phyloP scores from a whole-genome alignment of 2,888 invertebrate species.

The Chymomyza caudatula region DNA sequence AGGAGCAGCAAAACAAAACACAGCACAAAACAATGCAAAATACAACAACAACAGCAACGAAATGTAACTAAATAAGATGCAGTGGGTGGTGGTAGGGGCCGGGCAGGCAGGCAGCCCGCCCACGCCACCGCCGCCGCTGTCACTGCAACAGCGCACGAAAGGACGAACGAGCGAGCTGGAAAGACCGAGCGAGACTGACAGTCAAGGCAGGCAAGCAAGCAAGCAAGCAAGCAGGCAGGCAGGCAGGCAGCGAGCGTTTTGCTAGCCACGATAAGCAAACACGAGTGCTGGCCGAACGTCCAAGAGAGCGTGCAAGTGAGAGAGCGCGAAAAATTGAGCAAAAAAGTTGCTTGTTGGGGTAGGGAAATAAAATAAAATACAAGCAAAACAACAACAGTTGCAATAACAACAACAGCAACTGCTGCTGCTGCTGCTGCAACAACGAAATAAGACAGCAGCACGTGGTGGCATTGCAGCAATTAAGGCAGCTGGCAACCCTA shows the following conservation, averaged over 20 bases:
- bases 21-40: conserved; percentile 75
- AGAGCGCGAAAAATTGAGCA: conserved; percentile 40
- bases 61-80: conserved; percentile 71
- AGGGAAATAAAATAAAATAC: conserved; percentile 52
- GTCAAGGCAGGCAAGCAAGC: conserved; percentile 44
- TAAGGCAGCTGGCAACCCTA: conserved; percentile 39
- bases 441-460: conserved; percentile 40
- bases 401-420: conserved; percentile 35
- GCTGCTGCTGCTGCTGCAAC: conserved; percentile 31
- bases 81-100: conserved; percentile 29
- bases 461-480: conserved; percentile 70
- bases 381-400: conserved; percentile 65
- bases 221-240: conserved; percentile 42
- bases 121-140: conserved; percentile 26
- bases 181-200: conserved; percentile 67
- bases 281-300: conserved; percentile 7
- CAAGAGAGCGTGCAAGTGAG: conserved; percentile 38
- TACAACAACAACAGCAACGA: conserved; percentile 57
- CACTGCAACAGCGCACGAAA: conserved; percentile 53
- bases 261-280: conserved; percentile 23
- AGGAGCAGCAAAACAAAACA: conserved; percentile 65
- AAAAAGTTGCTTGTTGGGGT: conserved; percentile 34
- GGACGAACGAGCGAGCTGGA: conserved; percentile 66
- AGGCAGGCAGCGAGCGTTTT: conserved; percentile 34
- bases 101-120: conserved; percentile 6